phyloP scores from a whole-genome alignment of 2,113 vertebrate genomes.

The Spea multiplicata region DNA sequence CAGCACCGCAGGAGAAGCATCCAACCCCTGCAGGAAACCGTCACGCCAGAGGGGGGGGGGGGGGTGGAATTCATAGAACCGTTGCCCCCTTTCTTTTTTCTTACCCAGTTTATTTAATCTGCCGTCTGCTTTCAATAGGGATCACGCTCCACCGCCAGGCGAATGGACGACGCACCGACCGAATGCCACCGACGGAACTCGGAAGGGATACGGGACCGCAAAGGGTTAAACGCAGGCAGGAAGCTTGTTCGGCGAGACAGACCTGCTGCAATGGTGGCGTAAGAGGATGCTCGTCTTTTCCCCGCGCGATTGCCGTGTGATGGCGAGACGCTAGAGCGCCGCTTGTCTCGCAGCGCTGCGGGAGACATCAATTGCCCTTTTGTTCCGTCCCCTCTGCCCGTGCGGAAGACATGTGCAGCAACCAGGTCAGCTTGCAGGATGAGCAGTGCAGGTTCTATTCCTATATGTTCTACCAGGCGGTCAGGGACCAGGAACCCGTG shows the following conservation, averaged over 20 bases:
- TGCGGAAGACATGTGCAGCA: slow-evolving; percentile 57
- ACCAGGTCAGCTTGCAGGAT: slow-evolving; percentile 51
- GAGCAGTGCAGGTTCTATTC: slow-evolving; percentile 70
- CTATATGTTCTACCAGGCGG: slow-evolving; percentile 83
- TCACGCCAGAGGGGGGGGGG: neutral
- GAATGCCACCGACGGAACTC: neutral
- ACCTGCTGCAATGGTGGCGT: slow-evolving; percentile 61
- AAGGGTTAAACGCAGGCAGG: slow-evolving; percentile 60
- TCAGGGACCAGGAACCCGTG: slow-evolving; percentile 81
- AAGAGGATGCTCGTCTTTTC: slow-evolving; percentile 55
- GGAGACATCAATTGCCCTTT: neutral
- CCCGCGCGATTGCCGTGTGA: slow-evolving; percentile 60
- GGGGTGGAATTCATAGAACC: neutral
- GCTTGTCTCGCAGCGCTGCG: neutral
- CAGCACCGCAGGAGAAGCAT: neutral
- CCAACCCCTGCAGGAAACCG: slow-evolving; percentile 15
- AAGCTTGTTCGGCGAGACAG: slow-evolving; percentile 64
- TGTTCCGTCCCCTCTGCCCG: neutral
- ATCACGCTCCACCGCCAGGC: neutral
- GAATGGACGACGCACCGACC: neutral
- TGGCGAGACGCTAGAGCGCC: slow-evolving; percentile 49
- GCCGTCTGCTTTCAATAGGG: neutral
- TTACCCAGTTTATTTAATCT: neutral
- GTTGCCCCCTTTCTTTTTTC: neutral
- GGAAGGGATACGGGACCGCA: slow-evolving; percentile 35